A percentile compares a stretch with the other conserved stretches of the same genome.
Conservation (phyloP, 2,797 vertebrate species). For the Lemur catta region DNA sequence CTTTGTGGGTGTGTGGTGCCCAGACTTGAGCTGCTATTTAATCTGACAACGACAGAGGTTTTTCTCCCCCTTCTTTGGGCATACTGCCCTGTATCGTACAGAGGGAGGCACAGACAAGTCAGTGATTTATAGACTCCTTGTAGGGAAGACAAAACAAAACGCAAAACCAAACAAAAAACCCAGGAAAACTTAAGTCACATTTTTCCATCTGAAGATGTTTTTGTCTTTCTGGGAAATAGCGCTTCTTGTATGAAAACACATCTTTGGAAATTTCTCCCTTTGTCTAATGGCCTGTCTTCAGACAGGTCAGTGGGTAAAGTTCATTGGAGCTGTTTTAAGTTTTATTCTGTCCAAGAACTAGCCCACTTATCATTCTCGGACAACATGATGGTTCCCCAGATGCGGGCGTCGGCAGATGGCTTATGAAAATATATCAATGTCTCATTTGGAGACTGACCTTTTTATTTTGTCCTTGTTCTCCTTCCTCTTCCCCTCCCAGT, state of each 20-base stretch:
- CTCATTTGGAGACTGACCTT: not conserved
- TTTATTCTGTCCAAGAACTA: conserved; percentile 6
- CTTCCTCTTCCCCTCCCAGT: not conserved
- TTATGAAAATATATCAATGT: not conserved
- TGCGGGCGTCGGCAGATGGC: not conserved
- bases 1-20: not conserved
- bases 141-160: conserved; percentile 19
- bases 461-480: not conserved
- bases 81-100: not conserved
- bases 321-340: not conserved
- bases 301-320: not conserved
- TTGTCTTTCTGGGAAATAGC: not conserved
- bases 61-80: not conserved
- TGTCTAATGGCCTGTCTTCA: not conserved
- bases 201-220: conserved; percentile 26
- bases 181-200: not conserved
- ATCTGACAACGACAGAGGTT: not conserved
- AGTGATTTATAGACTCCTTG: not conserved
- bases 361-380: not conserved
- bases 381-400: not conserved
- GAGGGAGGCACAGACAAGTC: conserved; percentile 2
- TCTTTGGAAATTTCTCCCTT: not conserved
- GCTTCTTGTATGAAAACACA: not conserved
- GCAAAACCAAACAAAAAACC: not conserved
- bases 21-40: not conserved